Evolutionary conservation across 2,797 vertebrate species (phyloP).

Genomic region (Microcaecilia unicolor): DNA sequence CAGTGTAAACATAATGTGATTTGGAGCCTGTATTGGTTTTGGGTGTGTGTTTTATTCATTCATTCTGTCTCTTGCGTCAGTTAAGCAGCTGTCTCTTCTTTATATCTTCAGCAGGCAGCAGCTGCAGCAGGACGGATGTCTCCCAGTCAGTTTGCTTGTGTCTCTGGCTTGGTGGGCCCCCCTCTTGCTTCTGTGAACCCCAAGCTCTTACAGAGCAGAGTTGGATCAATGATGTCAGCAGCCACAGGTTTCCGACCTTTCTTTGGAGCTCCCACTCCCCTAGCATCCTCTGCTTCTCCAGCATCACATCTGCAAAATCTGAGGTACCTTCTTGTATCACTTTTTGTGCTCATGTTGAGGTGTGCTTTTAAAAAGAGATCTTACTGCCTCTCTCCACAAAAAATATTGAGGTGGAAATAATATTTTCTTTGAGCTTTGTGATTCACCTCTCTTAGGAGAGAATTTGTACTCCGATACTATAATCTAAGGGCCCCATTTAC

Average conservation of each 20-base stretch:
- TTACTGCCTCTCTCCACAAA: no score
- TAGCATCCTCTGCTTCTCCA: constrained; percentile 37
- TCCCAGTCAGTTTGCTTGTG: constrained; percentile 53
- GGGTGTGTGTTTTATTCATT: no score
- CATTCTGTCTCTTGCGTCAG: no score
- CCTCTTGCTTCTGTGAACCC: constrained; percentile 63
- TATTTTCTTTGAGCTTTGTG: no score
- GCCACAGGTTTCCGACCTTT: constrained; percentile 80
- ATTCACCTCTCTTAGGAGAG: no score
- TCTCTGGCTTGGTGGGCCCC: constrained; percentile 63
- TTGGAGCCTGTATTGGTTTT: no score
- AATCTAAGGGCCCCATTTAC: no score
- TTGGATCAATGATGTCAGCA: constrained; percentile 65
- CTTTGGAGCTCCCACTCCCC: constrained; percentile 65
- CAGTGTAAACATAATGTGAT: no score
- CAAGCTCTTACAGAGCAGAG: constrained; percentile 57
- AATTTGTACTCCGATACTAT: no score
- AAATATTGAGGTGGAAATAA: no score
- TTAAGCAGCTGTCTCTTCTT: no score
- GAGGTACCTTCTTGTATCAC: background rate
- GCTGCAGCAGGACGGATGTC: constrained; percentile 52
- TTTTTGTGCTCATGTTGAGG: background rate
- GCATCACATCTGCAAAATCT: constrained; percentile 55
- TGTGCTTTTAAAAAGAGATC: background rate
- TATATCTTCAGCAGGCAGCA: constrained; percentile 14